A percentile compares a stretch with the other conserved stretches of the same genome.
These are phyloP conservation scores for Cricetomys ansorgei DNA, from an alignment of 2,113 vertebrate genomes.

Conservation along the genomic window DNA sequence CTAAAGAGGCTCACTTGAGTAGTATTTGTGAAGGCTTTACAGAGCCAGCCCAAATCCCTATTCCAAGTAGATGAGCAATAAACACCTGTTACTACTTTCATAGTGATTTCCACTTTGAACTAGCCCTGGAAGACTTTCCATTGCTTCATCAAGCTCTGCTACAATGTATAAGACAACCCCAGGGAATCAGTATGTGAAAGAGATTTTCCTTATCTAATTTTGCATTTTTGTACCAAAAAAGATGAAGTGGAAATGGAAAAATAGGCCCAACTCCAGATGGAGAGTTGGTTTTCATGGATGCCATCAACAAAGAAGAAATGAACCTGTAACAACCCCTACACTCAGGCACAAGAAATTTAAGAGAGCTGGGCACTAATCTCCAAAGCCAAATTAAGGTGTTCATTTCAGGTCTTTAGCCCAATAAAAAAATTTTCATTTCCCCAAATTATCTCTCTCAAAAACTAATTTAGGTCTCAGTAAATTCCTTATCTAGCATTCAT, in stretches of 20 bases:
- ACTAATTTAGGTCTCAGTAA: neutral
- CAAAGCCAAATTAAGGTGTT: conserved; percentile 10
- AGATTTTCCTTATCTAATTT: neutral
- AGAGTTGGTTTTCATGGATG: neutral
- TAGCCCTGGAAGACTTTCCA: neutral
- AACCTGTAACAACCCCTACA: neutral
- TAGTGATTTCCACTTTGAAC: neutral
- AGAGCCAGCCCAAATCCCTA: neutral
- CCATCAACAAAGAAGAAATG: conserved; percentile 35
- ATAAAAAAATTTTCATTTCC: neutral
- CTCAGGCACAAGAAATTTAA: conserved; percentile 30
- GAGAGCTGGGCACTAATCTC: neutral
- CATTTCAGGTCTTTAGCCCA: neutral
- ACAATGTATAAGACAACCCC: neutral
- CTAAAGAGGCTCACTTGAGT: neutral
- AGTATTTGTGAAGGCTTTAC: neutral
- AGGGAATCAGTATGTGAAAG: conserved; percentile 25
- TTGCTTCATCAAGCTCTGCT: neutral
- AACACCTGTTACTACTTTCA: neutral
- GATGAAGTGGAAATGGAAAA: neutral
- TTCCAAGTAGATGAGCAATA: neutral
- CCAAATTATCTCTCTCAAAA: conserved; percentile 16
- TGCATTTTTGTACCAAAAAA: neutral
- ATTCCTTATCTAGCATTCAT: neutral
- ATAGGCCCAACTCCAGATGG: neutral